Evolutionary conservation across 2,888 invertebrate genomes (phyloP).

Genomic region (Trisateles emortualis): DNA sequence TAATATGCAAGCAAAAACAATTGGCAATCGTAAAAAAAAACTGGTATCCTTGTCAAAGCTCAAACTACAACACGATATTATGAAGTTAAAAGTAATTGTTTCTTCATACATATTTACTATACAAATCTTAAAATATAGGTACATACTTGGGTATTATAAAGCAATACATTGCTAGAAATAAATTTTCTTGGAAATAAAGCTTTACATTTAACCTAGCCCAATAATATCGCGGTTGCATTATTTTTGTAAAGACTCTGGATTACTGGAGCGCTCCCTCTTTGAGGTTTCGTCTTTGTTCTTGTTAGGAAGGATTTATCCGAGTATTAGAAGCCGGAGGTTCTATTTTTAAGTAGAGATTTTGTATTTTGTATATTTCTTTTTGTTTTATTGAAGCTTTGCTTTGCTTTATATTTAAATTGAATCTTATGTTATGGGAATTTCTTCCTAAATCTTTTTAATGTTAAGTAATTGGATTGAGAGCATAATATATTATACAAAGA

Average conservation of each 20-base stretch:
- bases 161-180: not conserved
- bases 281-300: conserved; percentile 69
- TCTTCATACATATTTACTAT: too few relatives aligned
- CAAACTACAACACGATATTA: too few relatives aligned
- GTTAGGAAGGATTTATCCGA: conserved; percentile 64
- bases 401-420: conserved; percentile 6
- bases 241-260: conserved; percentile 66
- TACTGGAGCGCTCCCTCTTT: conserved; percentile 57
- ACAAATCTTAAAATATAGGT: too few relatives aligned
- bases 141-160: too few relatives aligned
- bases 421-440: not conserved
- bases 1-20: too few relatives aligned
- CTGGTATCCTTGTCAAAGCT: too few relatives aligned
- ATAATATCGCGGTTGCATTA: conserved; percentile 64
- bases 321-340: conserved; percentile 57
- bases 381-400: conserved; percentile 17
- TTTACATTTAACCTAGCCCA: conserved; percentile 47
- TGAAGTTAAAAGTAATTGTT: too few relatives aligned
- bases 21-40: too few relatives aligned
- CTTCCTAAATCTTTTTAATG: too few relatives aligned
- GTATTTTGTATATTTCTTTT: conserved; percentile 21
- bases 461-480: not conserved
- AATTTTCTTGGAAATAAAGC: not conserved
- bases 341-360: conserved; percentile 54
- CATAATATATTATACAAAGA: too few relatives aligned